Evolutionary conservation across 2,888 invertebrate genomes (phyloP).

Genomic region (Mechanitis mazaeus): DNA sequence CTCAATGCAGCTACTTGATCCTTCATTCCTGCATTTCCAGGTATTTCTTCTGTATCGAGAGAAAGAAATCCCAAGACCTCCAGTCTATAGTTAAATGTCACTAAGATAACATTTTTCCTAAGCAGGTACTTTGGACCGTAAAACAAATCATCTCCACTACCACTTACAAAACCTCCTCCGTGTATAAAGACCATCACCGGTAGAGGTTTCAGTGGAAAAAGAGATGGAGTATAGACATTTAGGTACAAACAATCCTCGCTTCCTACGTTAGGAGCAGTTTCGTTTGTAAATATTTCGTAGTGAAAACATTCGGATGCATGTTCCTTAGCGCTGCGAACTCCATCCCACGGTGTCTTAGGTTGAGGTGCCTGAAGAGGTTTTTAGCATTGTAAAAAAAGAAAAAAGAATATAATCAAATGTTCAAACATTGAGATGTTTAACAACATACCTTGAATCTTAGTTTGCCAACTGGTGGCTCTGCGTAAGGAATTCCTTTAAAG

Average conservation of each 20-base stretch:
- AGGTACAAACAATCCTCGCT: slow-evolving; percentile 61
- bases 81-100: slow-evolving; percentile 63
- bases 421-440: neutral
- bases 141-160: slow-evolving; percentile 49
- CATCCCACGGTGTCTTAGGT: slow-evolving; percentile 51
- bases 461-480: slow-evolving; percentile 49
- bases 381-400: neutral
- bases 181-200: slow-evolving; percentile 65
- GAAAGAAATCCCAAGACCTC: slow-evolving; percentile 58
- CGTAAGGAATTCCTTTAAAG: slow-evolving; percentile 61
- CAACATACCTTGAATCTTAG: slow-evolving; percentile 50
- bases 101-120: slow-evolving; percentile 51
- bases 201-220: slow-evolving; percentile 36
- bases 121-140: slow-evolving; percentile 61
- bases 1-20: slow-evolving; percentile 62
- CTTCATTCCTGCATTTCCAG: slow-evolving; percentile 68
- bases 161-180: slow-evolving; percentile 50
- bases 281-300: slow-evolving; percentile 31
- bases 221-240: slow-evolving; percentile 57
- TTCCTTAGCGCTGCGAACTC: slow-evolving; percentile 49
- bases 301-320: slow-evolving; percentile 51
- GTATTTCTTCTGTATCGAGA: slow-evolving; percentile 55
- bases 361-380: slow-evolving; percentile 50
- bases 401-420: neutral
- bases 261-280: slow-evolving; percentile 28